Evolutionary conservation across 2,888 invertebrate genomes (phyloP).

Genomic region (Sacculina carcini): DNA sequence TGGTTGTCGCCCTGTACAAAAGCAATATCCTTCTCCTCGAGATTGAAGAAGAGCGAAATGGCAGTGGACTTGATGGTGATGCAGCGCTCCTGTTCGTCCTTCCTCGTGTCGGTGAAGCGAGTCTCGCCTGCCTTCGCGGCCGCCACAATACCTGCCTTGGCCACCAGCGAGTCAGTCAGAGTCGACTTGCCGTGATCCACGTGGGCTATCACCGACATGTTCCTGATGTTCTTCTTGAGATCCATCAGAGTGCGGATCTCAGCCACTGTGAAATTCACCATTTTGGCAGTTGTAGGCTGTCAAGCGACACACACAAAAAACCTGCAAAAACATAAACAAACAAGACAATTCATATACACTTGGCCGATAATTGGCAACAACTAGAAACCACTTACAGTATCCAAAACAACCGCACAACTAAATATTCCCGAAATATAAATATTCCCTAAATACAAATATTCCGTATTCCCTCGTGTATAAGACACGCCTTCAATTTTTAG

Average conservation of each 20-base stretch:
- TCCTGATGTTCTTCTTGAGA: constrained; percentile 97
- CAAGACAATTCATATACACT: background rate
- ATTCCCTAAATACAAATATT: background rate
- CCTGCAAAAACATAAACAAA: background rate
- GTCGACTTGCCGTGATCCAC: constrained; percentile 99
- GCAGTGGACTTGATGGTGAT: constrained; percentile 99
- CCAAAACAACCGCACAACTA: background rate
- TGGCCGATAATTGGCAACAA: background rate
- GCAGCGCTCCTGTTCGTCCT: constrained; percentile 99
- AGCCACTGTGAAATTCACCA: constrained; percentile 99
- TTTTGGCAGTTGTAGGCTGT: too few species aligned
- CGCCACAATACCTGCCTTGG: constrained; percentile 99
- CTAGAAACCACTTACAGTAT: too few species aligned
- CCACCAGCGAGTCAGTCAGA: constrained; percentile 93
- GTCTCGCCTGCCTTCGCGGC: constrained; percentile 96
- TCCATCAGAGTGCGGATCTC: constrained; percentile 99
- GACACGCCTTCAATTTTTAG: too few species aligned
- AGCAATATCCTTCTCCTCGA: constrained; percentile 72
- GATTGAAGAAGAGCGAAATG: constrained; percentile 97
- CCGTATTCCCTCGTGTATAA: background rate
- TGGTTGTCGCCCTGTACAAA: constrained; percentile 79
- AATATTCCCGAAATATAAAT: background rate
- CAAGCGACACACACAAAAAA: constrained; percentile 1
- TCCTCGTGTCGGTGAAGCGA: constrained; percentile 94
- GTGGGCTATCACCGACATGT: constrained; percentile 99